Percentiles rank a stretch among this genome's conserved stretches.
phyloP scores from a whole-genome alignment of 2,888 invertebrate species.

The Tupiocoris notatus region DNA sequence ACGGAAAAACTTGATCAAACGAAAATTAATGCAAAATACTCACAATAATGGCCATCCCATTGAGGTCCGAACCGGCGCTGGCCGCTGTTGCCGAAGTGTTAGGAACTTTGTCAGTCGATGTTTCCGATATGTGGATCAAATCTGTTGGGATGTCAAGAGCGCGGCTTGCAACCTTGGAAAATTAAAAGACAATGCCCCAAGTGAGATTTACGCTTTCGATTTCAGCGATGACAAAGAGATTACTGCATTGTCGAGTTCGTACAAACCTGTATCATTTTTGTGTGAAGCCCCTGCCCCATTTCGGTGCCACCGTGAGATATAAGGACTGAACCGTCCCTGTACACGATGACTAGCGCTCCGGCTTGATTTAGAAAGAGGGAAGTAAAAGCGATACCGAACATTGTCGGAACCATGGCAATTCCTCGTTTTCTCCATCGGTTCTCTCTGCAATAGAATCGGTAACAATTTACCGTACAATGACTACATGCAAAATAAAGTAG shows the following conservation, averaged over 20 bases:
- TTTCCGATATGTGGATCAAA: constrained; percentile 78
- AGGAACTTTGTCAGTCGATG: constrained; percentile 85
- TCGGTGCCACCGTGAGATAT: constrained; percentile 90
- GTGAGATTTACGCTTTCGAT: too few relatives aligned
- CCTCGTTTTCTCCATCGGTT: constrained; percentile 87
- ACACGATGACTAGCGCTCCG: constrained; percentile 84
- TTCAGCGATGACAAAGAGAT: too few relatives aligned
- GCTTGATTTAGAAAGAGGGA: constrained; percentile 76
- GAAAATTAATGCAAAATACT: constrained; percentile 47
- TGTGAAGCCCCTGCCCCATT: constrained; percentile 96
- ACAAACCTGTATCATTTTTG: constrained; percentile 83
- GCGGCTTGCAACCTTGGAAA: constrained; percentile 67
- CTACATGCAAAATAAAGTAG: not conserved
- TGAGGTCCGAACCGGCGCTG: constrained; percentile 83
- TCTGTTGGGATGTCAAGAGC: constrained; percentile 67
- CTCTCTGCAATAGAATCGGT: constrained; percentile 55
- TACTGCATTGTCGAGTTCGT: not conserved
- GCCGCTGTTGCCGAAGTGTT: constrained; percentile 89
- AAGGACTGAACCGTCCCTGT: constrained; percentile 81
- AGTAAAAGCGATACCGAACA: constrained; percentile 81
- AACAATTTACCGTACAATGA: not conserved
- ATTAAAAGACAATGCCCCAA: too few relatives aligned
- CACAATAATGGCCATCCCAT: constrained; percentile 84
- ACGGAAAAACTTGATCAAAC: too few relatives aligned
- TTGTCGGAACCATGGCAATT: constrained; percentile 75